Evolutionary conservation across 2,113 vertebrate species (phyloP).

Genomic region (Lagopus muta): DNA sequence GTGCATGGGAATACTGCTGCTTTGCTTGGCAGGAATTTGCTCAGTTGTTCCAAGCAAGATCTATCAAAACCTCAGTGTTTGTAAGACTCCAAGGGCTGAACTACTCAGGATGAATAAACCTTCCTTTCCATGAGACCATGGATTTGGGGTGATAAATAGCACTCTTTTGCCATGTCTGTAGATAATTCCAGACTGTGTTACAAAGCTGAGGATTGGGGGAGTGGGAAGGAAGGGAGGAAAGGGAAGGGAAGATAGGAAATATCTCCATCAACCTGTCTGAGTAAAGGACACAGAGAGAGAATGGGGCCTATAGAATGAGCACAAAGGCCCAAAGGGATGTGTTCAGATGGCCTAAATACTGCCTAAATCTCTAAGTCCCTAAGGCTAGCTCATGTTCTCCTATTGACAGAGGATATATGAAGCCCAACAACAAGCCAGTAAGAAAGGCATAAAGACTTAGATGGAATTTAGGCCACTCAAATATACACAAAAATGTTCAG

Average conservation of each 20-base stretch:
- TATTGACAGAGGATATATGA: not conserved
- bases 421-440: constrained; percentile 27
- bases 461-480: constrained; percentile 42
- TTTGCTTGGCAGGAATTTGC: constrained; percentile 22
- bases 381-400: constrained; percentile 7
- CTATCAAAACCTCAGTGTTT: constrained; percentile 23
- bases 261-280: not conserved
- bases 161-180: not conserved
- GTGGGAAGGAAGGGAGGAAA: not conserved
- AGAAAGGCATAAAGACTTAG: constrained; percentile 1
- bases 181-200: not conserved
- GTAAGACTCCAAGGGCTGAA: not conserved
- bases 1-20: not conserved
- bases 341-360: constrained; percentile 48
- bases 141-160: constrained; percentile 14
- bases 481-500: not conserved
- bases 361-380: constrained; percentile 38
- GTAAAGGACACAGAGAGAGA: not conserved
- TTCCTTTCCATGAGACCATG: not conserved
- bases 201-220: not conserved
- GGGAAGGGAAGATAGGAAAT: not conserved
- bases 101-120: not conserved
- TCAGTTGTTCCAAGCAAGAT: constrained; percentile 32
- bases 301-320: not conserved
- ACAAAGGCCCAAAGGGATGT: not conserved